Conservation (phyloP, 2,888 invertebrate genomes). For the Napeogenes inachia region DNA sequence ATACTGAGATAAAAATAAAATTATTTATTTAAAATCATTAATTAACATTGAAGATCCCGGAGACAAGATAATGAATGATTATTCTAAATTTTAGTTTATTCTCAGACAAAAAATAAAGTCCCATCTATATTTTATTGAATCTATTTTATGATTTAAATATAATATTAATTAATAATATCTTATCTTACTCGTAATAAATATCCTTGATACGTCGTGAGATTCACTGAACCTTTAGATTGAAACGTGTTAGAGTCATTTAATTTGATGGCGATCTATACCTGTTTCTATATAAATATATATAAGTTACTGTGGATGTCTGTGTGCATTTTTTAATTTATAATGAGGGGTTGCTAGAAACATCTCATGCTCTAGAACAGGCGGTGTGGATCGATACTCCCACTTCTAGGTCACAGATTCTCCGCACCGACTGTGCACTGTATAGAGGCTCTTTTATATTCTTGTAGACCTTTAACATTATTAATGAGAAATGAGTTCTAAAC, state of each 20-base stretch:
- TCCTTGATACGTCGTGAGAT: constrained; percentile 17
- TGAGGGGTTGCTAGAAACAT: neutral
- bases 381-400: constrained; percentile 40
- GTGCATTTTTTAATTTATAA: neutral
- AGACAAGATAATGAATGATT: too few relatives aligned
- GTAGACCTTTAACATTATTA: too few relatives aligned
- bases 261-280: constrained; percentile 12
- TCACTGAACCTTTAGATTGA: constrained; percentile 18
- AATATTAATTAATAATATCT: neutral
- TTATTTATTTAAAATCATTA: too few relatives aligned
- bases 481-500: too few relatives aligned
- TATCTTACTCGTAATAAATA: neutral
- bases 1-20: too few relatives aligned
- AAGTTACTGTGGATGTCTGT: neutral
- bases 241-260: constrained; percentile 14
- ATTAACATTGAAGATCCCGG: too few relatives aligned
- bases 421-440: neutral
- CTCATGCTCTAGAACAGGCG: neutral
- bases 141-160: neutral
- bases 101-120: too few relatives aligned
- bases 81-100: too few relatives aligned
- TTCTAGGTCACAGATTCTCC: constrained; percentile 52
- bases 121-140: neutral
- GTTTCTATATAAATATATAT: constrained; percentile 10
- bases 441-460: too few relatives aligned